A percentile compares a stretch with the other conserved stretches of the same genome.
These are phyloP conservation scores for Prunella fulvescens DNA, from an alignment of 2,113 vertebrate genomes.

Conservation along the genomic window DNA sequence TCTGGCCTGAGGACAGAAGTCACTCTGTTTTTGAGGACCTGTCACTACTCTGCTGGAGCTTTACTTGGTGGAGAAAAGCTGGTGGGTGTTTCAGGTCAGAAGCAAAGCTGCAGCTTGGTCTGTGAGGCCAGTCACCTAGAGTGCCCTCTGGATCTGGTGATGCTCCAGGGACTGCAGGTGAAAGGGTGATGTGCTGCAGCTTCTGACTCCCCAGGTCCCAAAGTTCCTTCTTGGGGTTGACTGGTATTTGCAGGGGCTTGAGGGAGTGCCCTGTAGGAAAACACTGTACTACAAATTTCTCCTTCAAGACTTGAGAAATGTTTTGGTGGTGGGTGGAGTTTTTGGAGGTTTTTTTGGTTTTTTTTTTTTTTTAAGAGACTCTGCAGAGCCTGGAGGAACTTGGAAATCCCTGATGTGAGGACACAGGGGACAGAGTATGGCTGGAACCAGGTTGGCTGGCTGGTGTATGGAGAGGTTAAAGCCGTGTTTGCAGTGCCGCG, in stretches of 20 bases:
- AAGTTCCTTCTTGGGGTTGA: background rate
- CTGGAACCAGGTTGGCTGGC: background rate
- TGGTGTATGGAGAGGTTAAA: accelerated
- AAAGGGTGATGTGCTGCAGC: background rate
- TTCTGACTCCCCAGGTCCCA: background rate
- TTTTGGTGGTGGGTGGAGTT: background rate
- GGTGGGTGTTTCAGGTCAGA: background rate
- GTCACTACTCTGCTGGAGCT: background rate
- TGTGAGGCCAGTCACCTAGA: background rate
- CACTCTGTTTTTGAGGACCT: background rate
- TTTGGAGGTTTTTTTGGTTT: background rate
- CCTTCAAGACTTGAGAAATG: background rate
- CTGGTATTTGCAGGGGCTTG: background rate
- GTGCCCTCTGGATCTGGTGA: background rate
- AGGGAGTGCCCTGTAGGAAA: background rate
- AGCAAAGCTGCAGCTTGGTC: background rate
- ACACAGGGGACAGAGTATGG: background rate
- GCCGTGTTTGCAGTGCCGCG: accelerated
- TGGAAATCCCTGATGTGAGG: background rate
- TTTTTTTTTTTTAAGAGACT: too few species aligned
- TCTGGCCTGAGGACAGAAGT: background rate
- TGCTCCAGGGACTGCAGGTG: background rate
- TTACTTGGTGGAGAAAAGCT: background rate
- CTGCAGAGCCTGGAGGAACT: background rate
- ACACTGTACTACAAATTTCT: background rate